Evolutionary conservation across 2,888 invertebrate species (phyloP), one percentile per base, ranked within the genome.

Genomic region (Sphaeridia pumilis): DNA sequence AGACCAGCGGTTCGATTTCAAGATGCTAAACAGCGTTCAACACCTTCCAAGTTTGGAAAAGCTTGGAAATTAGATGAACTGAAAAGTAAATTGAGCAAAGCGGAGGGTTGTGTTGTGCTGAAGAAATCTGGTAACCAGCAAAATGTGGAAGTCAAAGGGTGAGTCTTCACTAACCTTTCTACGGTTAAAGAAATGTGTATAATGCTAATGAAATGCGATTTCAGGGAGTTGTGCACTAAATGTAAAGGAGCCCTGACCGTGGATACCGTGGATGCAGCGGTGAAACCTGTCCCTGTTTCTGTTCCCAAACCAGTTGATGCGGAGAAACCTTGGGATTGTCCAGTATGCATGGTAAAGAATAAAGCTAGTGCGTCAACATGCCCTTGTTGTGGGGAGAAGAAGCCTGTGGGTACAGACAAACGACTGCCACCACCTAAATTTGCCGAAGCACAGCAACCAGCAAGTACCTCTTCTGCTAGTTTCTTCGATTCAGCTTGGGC

Each of bases 361-460:
- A 44, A 53, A 43, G 10, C 36, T 17, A 44, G 44, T 12, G 43
- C 25, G n/a, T 1, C 17, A n/a, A 5, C n/a, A 4, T 53, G 53
- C 45, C 36, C 45, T 26, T 53, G 53, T 49, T 53, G 53, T 38
- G 44, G 44, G 3, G 44, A 48, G 24, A 53, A 48, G 27, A 53
- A 53, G 35, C 44, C 49, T 5, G 17, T 14, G 12, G 3, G 25
- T 42, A 12, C 27, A 17, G 41, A n/a, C n/a, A n/a, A n/a, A n/a
- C n/a, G n/a, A n/a, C n/a, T n/a, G n/a, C n/a, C n/a, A n/a, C 7
- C 4, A 26, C 25, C 17, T 17, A 24, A 24, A 17, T n/a, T n/a
- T n/a, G n/a, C n/a, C n/a, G n/a, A n/a, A n/a, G 25, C 41, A n/a
- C n/a, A 34, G 21, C 38, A 17, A 26, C 14, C 14, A 14, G 20